Evolutionary conservation across 2,113 vertebrate species (phyloP).

Genomic region (Piaya cayana): DNA sequence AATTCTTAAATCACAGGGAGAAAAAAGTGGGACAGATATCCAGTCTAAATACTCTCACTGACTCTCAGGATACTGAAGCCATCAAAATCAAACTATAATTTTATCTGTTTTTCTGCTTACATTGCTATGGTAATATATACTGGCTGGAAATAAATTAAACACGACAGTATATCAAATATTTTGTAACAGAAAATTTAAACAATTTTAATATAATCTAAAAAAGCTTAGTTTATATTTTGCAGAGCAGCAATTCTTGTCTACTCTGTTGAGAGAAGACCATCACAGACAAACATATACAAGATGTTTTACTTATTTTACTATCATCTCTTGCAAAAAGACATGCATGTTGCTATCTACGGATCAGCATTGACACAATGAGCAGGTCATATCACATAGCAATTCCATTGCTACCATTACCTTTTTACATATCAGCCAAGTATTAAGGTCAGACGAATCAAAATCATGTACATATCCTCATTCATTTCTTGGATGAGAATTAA

Average conservation of each 20-base stretch:
- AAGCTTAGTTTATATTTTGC: background rate
- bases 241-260: background rate
- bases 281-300: rapidly evolving
- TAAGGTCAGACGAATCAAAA: background rate
- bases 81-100: background rate
- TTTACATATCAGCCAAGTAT: background rate
- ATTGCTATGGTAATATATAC: background rate
- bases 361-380: background rate
- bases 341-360: background rate
- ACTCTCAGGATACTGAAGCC: background rate
- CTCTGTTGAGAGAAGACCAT: background rate
- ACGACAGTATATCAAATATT: background rate
- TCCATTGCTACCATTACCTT: background rate
- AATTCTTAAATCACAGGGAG: background rate
- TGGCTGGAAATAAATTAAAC: background rate
- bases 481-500: background rate
- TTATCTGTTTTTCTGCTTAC: background rate
- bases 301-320: background rate
- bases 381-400: background rate
- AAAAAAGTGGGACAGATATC: background rate
- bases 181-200: background rate
- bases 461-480: background rate
- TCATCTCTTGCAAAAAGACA: background rate
- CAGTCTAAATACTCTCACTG: background rate
- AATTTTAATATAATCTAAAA: background rate